Evolutionary conservation across 2,888 invertebrate genomes (phyloP).

Genomic region (Plagiodera versicolora): DNA sequence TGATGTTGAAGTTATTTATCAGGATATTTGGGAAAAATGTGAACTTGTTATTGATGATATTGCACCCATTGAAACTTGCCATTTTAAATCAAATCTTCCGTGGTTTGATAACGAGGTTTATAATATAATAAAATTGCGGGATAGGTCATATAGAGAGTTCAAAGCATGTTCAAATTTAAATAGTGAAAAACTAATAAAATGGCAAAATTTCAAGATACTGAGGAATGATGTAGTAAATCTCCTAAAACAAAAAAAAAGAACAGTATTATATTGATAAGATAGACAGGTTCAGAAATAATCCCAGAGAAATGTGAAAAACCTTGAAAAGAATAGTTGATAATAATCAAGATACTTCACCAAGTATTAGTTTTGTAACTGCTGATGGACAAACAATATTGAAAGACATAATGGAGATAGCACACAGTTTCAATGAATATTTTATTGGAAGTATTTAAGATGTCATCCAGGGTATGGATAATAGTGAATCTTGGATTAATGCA

Average conservation of each 20-base stretch:
- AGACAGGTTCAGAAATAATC: slow-evolving; percentile 12
- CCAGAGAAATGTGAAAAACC: slow-evolving; percentile 12
- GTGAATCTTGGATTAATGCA: slow-evolving; percentile 11
- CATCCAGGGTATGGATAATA: slow-evolving; percentile 3
- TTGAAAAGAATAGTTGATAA: slow-evolving; percentile 13
- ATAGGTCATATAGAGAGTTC: slow-evolving; percentile 13
- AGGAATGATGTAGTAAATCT: slow-evolving; percentile 4
- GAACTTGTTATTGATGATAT: slow-evolving; percentile 10
- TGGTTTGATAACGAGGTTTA: slow-evolving; percentile 10
- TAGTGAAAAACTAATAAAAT: background rate
- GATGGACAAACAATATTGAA: slow-evolving; percentile 4
- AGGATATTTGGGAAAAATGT: slow-evolving; percentile 6
- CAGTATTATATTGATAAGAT: slow-evolving; percentile 4
- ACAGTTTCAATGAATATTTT: slow-evolving; percentile 15
- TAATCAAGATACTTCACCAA: slow-evolving; percentile 1
- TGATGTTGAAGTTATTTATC: background rate
- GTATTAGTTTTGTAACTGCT: slow-evolving; percentile 12
- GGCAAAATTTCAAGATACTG: background rate
- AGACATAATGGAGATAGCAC: slow-evolving; percentile 11
- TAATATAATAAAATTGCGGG: slow-evolving; percentile 11
- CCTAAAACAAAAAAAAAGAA: slow-evolving; percentile 4
- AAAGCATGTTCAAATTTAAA: slow-evolving; percentile 8
- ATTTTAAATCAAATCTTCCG: slow-evolving; percentile 9
- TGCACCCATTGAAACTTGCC: slow-evolving; percentile 11
- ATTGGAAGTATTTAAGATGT: slow-evolving; percentile 9